Percentiles rank a stretch among this genome's conserved stretches.
These are phyloP conservation scores for Coenonympha arcania DNA, from an alignment of 2,888 invertebrate genomes.

Conservation along the genomic window DNA sequence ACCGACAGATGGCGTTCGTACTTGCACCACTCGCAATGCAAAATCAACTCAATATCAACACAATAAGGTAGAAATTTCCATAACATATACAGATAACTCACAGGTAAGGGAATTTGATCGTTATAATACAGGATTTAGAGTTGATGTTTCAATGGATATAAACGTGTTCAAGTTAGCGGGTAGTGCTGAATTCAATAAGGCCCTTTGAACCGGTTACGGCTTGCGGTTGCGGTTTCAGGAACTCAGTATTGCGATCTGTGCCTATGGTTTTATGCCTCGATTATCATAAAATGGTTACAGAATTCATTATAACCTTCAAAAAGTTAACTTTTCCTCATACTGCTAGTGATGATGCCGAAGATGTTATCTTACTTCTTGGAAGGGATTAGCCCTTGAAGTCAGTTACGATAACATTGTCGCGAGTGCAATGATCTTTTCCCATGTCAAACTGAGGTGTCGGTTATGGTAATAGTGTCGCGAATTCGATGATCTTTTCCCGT, in stretches of 20 bases:
- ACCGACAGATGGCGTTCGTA: slow-evolving; percentile 20
- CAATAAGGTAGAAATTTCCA: slow-evolving; percentile 10
- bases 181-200: slow-evolving; percentile 25
- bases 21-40: slow-evolving; percentile 7
- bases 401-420: too few relatives aligned
- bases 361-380: too few relatives aligned
- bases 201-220: slow-evolving; percentile 22
- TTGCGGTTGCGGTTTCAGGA: slow-evolving; percentile 22
- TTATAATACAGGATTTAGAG: neutral
- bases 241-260: slow-evolving; percentile 17
- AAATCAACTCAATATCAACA: slow-evolving; percentile 4
- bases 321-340: too few relatives aligned
- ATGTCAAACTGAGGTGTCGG: too few relatives aligned
- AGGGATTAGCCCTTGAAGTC: too few relatives aligned
- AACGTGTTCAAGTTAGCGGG: neutral
- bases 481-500: too few relatives aligned
- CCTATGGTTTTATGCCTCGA: slow-evolving; percentile 13
- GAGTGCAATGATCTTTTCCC: too few relatives aligned
- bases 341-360: too few relatives aligned
- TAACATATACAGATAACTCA: neutral
- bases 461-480: too few relatives aligned
- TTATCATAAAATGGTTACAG: neutral
- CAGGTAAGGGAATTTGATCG: slow-evolving; percentile 1
- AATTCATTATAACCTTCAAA: neutral
- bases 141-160: neutral